These are phyloP conservation scores for Rhimphoctona megacephalus DNA, from an alignment of 2,888 invertebrate species.

Conservation along the genomic window DNA sequence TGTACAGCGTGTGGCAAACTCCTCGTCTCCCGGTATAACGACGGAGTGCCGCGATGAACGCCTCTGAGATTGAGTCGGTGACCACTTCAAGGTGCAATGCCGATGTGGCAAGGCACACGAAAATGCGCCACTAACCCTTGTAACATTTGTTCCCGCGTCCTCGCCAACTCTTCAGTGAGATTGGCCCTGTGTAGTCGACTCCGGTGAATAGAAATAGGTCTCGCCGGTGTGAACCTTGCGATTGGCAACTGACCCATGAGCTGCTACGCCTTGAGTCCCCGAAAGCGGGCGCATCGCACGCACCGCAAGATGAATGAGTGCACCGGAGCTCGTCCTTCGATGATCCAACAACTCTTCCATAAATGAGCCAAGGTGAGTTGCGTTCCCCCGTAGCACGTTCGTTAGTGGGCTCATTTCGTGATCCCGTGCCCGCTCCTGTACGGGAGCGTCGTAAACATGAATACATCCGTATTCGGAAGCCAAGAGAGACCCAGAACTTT, in stretches of 20 bases:
- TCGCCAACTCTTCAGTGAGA: constrained; percentile 18
- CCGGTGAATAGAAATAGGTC: constrained; percentile 46
- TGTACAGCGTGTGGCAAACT: constrained; percentile 32
- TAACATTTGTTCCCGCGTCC: neutral
- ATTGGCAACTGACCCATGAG: constrained; percentile 74
- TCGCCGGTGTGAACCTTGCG: constrained; percentile 30
- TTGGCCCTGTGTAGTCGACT: constrained; percentile 46
- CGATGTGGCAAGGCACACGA: constrained; percentile 68
- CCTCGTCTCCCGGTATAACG: constrained; percentile 55
- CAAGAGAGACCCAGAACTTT: constrained; percentile 63
- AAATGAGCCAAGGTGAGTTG: neutral
- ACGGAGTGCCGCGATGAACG: constrained; percentile 49
- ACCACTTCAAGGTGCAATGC: constrained; percentile 45
- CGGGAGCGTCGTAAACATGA: constrained; percentile 44
- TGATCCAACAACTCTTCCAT: constrained; percentile 50
- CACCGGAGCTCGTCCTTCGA: constrained; percentile 53
- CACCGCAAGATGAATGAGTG: constrained; percentile 46
- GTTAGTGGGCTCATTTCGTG: constrained; percentile 49
- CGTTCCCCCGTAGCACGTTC: constrained; percentile 1
- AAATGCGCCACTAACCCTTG: constrained; percentile 67
- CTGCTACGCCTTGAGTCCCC: constrained; percentile 56
- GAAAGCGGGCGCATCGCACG: constrained; percentile 8
- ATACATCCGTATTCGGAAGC: constrained; percentile 46
- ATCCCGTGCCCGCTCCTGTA: neutral
- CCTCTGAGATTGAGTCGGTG: neutral